Base-by-base conservation (phyloP, 2,888 invertebrate genomes). In the Drosophila gaucha region DNA sequence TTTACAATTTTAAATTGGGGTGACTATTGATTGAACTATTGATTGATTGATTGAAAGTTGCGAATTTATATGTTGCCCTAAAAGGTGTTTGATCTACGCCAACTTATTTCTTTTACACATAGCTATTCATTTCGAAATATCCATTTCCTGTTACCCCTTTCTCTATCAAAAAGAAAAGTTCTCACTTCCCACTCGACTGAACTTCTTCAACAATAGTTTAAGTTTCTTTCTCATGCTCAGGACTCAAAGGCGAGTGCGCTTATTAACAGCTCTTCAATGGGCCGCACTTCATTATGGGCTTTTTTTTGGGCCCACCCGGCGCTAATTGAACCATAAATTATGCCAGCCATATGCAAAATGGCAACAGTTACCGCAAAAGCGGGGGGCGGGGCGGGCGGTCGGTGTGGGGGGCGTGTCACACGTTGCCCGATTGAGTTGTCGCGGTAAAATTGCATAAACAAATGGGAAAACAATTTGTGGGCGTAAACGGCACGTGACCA, bases 401-500 rank as follows among this genome's bases (percentile, higher is more conserved):
- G 20, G 9, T 8, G 5, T 1, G 0, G 6, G 9, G 36, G 4
- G 1, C 9, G 14, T 28, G 35, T 1, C 24, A 24, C 30, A 14
- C 14, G 30, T 28, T 56, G 41, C 41, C 26, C 36, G 51, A 47
- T 51, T 46, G 65, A 67, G 62, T 52, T 63, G 63, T 30, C 16
- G 51, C 22, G 77, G 77, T 75, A 58, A 73, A 79, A 69, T 84
- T 86, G 84, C 86, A 86, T 88, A 82, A 88, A 83, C 86, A 88
- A 86, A 88, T 78, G 80, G 70, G 71, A 80, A 86, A 82, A 80
- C 82, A 82, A 88, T 86, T 84, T 79, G 88, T 74, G 66, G 84
- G 84, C 88, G 88, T 80, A 78, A 76, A 66, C 67, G 85, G 85
- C 85, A 85, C 85, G 85, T 85, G 85, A 85, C 88, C 85, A 74